A percentile compares a stretch with the other conserved stretches of the same genome.
Evolutionary conservation across 2,113 vertebrate species (phyloP).

Genomic region (Stercorarius parasiticus): DNA sequence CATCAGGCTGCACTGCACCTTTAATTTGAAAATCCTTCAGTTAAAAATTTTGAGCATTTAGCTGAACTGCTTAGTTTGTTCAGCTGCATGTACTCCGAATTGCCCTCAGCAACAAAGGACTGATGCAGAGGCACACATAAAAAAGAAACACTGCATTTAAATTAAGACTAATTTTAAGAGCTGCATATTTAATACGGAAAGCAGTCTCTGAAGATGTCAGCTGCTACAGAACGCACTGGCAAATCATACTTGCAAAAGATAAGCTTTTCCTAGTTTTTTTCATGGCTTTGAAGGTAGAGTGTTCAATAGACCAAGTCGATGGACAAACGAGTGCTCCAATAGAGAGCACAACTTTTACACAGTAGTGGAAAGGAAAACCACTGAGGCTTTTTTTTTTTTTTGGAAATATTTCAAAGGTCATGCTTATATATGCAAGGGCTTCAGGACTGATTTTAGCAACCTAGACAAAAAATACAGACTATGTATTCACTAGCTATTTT

Average conservation of each 20-base stretch:
- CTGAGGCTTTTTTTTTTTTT: too few relatives aligned
- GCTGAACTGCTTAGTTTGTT: neutral
- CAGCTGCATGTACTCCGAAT: neutral
- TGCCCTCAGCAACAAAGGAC: neutral
- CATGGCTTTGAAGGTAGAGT: neutral
- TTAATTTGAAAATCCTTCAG: neutral
- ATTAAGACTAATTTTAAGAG: neutral
- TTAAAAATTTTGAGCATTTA: neutral
- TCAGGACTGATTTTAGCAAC: neutral
- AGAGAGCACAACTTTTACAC: neutral
- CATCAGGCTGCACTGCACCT: fast-evolving
- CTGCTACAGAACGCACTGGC: neutral
- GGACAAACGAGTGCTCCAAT: fast-evolving
- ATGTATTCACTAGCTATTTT: neutral
- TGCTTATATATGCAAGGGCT: neutral
- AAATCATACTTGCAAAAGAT: neutral
- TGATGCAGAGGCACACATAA: neutral
- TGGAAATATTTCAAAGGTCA: neutral
- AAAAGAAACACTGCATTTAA: neutral
- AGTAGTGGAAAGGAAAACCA: neutral
- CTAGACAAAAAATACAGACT: neutral
- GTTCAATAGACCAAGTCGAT: neutral
- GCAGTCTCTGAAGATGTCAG: neutral
- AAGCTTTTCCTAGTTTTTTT: neutral
- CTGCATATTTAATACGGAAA: neutral